Percentiles rank a stretch among this genome's conserved stretches.
These are phyloP conservation scores for Aurelia coerulea DNA, from an alignment of 30 jellyfish, hydroid and myxozoan species.

Conservation along the genomic window DNA sequence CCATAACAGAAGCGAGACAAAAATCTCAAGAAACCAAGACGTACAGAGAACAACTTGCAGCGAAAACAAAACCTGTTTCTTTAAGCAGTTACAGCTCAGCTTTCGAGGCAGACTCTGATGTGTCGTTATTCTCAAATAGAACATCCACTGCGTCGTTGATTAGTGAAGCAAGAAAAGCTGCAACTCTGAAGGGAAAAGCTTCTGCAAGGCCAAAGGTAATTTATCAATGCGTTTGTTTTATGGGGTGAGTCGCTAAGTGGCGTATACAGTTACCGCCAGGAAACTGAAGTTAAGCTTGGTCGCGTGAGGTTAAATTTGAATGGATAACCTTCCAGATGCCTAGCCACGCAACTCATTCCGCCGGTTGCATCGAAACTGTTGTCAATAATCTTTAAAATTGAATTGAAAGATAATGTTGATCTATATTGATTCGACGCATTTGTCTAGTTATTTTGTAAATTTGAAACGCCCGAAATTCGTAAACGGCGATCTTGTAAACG, in stretches of 20 bases:
- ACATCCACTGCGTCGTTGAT: slow-evolving; percentile 62
- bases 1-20: slow-evolving; percentile 63
- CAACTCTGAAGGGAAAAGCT: neutral
- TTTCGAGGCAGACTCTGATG: slow-evolving; percentile 50
- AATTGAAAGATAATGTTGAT: too few species aligned
- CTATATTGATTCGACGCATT: too few species aligned
- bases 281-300: too few species aligned
- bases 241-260: neutral
- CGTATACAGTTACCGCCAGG: too few species aligned
- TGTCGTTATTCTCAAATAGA: slow-evolving; percentile 28
- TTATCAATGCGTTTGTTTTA: neutral
- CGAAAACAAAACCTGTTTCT: slow-evolving; percentile 16
- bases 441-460: too few species aligned
- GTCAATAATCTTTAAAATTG: too few species aligned
- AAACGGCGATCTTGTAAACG: too few species aligned
- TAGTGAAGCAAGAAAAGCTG: slow-evolving; percentile 11
- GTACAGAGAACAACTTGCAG: slow-evolving; percentile 3
- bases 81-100: slow-evolving; percentile 36
- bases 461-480: too few species aligned
- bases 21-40: neutral
- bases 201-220: slow-evolving; percentile 44
- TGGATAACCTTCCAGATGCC: too few species aligned
- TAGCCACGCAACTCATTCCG: too few species aligned
- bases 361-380: too few species aligned
- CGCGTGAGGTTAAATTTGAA: too few species aligned